Conservation (phyloP, 2,888 invertebrate genomes). For the Galerucella nymphaeae region DNA sequence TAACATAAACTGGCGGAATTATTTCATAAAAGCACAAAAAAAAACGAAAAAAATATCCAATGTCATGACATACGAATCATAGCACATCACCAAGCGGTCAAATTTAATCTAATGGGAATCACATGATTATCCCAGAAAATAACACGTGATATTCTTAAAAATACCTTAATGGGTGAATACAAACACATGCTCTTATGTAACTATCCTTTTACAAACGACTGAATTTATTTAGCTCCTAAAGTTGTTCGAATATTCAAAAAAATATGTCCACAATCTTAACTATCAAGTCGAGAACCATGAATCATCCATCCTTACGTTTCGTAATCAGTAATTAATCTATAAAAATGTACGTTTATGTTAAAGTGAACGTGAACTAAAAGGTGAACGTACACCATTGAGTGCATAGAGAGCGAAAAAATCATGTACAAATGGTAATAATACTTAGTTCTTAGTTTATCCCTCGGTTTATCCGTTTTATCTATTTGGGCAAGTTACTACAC, state of each 20-base stretch:
- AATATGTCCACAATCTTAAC: not conserved
- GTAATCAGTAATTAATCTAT: not conserved
- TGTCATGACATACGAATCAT: too few relatives aligned
- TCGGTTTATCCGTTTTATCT: too few relatives aligned
- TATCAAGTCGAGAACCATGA: not conserved
- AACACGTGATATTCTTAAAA: not conserved
- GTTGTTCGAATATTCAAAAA: not conserved
- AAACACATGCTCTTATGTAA: not conserved
- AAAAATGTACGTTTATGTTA: not conserved
- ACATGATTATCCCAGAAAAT: not conserved
- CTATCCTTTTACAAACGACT: not conserved
- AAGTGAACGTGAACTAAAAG: not conserved
- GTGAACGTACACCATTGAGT: constrained; percentile 1
- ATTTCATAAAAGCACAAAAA: too few relatives aligned
- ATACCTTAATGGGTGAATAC: not conserved
- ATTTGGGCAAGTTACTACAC: too few relatives aligned
- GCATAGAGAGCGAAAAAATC: not conserved
- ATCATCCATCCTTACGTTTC: not conserved
- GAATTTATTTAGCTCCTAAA: not conserved
- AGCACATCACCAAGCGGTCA: too few relatives aligned
- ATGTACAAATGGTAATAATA: not conserved
- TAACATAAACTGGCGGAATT: too few relatives aligned
- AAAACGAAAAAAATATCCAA: too few relatives aligned
- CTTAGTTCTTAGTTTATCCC: too few relatives aligned
- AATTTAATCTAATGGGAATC: too few relatives aligned